Base-by-base conservation (phyloP, 2,797 vertebrate species). In the Spea hammondii region DNA sequence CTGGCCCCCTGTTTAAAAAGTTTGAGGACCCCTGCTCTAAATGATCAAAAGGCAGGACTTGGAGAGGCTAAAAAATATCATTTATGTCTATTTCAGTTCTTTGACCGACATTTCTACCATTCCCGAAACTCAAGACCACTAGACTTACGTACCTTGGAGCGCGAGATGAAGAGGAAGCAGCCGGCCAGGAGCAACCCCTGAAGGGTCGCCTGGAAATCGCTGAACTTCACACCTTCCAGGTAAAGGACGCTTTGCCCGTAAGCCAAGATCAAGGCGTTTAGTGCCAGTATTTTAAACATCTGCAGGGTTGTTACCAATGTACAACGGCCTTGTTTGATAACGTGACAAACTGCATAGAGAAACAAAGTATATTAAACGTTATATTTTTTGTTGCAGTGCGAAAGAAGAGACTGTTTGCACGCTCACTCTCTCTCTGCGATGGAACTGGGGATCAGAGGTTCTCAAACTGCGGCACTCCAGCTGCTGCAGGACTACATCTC, bases 241-340 rank as follows among this genome's bases (percentile, higher is more conserved):
- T 98, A 99, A 72, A 99, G 95, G 46, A 99, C 97, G 0, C 97
- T 99, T 90, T 99, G 97, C 87, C 97, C 98, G 85, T 99, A 99
- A 65, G 97, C 97, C 78, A 99, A 87, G 83, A 99, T 96, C 60
- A 99, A 91, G 0, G 97, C 97, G 0, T 99, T 99, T 51, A 99
- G 92, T 0, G 97, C 97, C 12, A 99, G 91, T 86, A 99, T 99
- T 89, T 99, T 99, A 83, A 99, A 99, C 97, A 99, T 99, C 83
- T 99, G 97, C 59, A 99, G 92, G 0, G 97, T 99, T 2, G 97
- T 99, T 57, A 99, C 97, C 65, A 99, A 84, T 0, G 97, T 99
- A 88, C 97, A 99, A 0, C 97, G 96, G 0, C 97, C 97, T 87
- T 99, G 97, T 88, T 99, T 99, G 89, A 99, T 97, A 80, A 99